phyloP scores from a whole-genome alignment of 2,797 vertebrate species.

The Hyperoplus lanceolatus region DNA sequence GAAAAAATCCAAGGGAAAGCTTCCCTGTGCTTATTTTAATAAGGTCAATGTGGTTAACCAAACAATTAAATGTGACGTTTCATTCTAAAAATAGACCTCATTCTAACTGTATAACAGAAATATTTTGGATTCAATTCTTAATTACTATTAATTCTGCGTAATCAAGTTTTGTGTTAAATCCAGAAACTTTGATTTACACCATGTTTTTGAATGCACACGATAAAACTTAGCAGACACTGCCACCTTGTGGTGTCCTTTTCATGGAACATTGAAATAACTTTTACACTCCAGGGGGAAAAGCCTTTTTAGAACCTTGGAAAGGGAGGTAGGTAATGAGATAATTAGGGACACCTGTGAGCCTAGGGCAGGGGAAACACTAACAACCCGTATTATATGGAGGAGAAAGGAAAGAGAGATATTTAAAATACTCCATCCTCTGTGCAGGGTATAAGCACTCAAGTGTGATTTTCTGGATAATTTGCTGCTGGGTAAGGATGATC shows the following conservation, averaged over 20 bases:
- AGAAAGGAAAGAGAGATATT: not conserved
- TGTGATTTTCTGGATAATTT: not conserved
- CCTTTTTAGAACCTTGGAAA: not conserved
- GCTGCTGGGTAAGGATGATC: not conserved
- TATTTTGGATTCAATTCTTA: not conserved
- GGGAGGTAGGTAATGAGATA: not conserved
- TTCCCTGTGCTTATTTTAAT: not conserved
- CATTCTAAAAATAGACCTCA: not conserved
- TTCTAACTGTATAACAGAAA: too few species aligned
- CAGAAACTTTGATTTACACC: not conserved
- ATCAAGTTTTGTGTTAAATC: not conserved
- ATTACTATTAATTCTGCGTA: too few species aligned
- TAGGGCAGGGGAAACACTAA: not conserved
- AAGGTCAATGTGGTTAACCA: not conserved
- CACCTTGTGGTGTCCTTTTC: constrained; percentile 22
- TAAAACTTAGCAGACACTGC: constrained; percentile 26
- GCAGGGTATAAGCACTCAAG: too few species aligned
- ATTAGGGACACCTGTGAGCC: constrained; percentile 8
- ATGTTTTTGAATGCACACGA: not conserved
- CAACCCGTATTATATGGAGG: not conserved
- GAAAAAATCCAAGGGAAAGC: not conserved
- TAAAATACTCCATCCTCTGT: not conserved
- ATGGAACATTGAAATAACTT: not conserved
- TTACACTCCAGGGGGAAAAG: not conserved
- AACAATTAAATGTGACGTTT: not conserved